Percentiles rank a stretch among this genome's conserved stretches.
Conservation (phyloP, 64 coral and sea anemone genomes). For the Montipora sp. region DNA sequence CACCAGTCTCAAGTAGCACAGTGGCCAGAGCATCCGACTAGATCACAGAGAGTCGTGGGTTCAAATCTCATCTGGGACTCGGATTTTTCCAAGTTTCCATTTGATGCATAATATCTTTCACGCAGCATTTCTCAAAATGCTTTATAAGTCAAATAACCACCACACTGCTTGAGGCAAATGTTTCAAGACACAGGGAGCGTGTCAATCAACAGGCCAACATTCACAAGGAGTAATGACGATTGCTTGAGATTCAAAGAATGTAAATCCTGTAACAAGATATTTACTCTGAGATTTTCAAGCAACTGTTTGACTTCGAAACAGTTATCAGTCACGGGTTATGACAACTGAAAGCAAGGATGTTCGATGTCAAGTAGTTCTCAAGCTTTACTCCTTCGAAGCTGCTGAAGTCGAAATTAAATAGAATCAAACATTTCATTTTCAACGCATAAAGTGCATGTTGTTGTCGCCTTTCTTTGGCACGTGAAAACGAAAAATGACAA, state of each 20-base stretch:
- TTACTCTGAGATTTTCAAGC: not conserved
- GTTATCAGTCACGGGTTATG: not conserved
- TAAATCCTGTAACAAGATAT: slow-evolving; percentile 32
- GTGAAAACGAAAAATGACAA: not conserved
- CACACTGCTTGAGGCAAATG: not conserved
- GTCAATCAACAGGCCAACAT: slow-evolving; percentile 35
- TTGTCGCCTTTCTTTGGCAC: not conserved
- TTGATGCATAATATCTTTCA: no score
- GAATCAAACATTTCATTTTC: not conserved
- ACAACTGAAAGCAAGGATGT: not conserved
- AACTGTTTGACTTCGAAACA: slow-evolving; percentile 32
- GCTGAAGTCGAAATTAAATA: not conserved
- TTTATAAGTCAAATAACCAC: not conserved
- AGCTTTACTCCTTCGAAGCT: not conserved
- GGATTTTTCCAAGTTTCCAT: no score
- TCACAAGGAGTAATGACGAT: not conserved
- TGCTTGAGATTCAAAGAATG: slow-evolving; percentile 32
- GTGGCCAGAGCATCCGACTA: no score
- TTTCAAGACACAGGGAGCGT: not conserved
- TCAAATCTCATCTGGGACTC: no score
- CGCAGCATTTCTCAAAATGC: no score
- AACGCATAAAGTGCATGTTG: not conserved
- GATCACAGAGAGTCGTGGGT: no score
- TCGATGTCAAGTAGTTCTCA: not conserved
- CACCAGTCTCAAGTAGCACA: no score